Percentiles rank a stretch among this genome's conserved stretches.
These are phyloP conservation scores for Limosa lapponica DNA, from an alignment of 2,797 vertebrate genomes.

Conservation along the genomic window DNA sequence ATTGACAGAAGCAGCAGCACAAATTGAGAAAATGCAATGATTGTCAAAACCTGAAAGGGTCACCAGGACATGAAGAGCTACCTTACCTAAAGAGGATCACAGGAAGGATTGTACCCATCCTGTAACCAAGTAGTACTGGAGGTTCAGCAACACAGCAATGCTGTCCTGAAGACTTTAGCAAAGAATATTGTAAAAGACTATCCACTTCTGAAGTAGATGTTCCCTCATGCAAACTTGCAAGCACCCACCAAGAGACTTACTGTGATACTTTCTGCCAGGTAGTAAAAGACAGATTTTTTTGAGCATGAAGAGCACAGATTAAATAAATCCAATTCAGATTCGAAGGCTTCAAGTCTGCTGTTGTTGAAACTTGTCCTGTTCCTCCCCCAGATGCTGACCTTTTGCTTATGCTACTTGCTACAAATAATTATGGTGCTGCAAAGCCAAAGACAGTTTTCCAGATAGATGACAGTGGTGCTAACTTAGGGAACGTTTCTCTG, in stretches of 20 bases:
- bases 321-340: background rate
- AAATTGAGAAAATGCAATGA: background rate
- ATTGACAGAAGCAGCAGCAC: background rate
- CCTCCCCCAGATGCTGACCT: background rate
- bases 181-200: background rate
- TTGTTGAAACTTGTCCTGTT: background rate
- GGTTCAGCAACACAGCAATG: background rate
- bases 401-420: background rate
- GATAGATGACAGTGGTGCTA: background rate
- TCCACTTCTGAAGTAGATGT: background rate
- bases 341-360: background rate
- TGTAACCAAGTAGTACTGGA: background rate
- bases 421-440: background rate
- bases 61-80: background rate
- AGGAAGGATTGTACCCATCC: fast-evolving
- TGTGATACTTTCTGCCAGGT: background rate
- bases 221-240: background rate
- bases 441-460: background rate
- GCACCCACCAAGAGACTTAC: background rate
- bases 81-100: background rate
- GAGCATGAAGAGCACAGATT: background rate
- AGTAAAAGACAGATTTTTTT: background rate
- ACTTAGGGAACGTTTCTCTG: background rate
- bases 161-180: background rate
- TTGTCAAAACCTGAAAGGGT: background rate